Conservation (phyloP, 2,113 vertebrate genomes). For the Semnopithecus entellus region DNA sequence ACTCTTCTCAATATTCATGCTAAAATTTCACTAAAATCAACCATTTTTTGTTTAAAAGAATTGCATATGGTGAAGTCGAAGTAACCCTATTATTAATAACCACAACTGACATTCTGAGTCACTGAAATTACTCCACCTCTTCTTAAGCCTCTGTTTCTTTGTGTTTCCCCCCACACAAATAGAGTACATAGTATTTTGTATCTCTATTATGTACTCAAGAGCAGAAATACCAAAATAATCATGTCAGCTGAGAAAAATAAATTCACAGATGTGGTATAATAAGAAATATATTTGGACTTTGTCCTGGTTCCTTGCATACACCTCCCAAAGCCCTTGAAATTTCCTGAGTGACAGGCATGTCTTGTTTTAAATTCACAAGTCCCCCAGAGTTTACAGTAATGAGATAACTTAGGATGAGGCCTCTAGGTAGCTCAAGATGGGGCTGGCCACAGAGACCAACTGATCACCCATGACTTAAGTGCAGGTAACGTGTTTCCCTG, state of each 20-base stretch:
- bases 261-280: background rate
- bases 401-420: background rate
- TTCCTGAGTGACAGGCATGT: background rate
- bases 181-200: background rate
- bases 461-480: background rate
- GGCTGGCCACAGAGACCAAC: background rate
- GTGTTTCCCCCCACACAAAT: background rate
- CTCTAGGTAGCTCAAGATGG: background rate
- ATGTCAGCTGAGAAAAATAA: background rate
- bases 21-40: constrained; percentile 44
- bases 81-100: constrained; percentile 44
- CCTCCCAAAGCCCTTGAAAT: background rate
- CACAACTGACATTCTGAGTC: background rate
- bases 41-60: constrained; percentile 40
- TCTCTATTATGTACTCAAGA: background rate
- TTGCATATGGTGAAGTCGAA: background rate
- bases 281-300: background rate
- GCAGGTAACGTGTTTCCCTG: background rate
- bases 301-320: background rate
- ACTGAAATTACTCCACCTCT: background rate
- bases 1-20: background rate
- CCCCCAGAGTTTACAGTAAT: background rate
- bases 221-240: constrained; percentile 15
- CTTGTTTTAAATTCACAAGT: background rate
- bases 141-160: background rate